A percentile compares a stretch with the other conserved stretches of the same genome.
Evolutionary conservation across 1,140 invertebrate genomes (phyloP).

Genomic region (Bombyx mandarina): DNA sequence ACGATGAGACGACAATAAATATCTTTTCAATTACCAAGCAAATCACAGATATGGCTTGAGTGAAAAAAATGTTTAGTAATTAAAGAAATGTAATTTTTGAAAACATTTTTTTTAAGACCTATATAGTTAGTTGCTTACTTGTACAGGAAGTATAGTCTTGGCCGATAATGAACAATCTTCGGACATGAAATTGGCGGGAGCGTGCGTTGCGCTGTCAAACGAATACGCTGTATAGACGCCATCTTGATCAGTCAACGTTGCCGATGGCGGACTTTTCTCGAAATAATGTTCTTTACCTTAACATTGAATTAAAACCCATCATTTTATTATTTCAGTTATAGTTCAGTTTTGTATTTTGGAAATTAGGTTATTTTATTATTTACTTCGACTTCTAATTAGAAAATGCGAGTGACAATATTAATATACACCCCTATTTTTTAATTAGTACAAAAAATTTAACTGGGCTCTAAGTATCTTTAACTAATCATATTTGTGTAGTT

Average conservation of each 20-base stretch:
- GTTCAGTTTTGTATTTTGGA: too few relatives aligned
- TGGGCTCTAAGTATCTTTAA: too few relatives aligned
- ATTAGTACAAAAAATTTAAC: too few relatives aligned
- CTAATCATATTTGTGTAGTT: too few relatives aligned
- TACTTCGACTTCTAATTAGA: too few relatives aligned
- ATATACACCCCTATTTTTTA: too few relatives aligned
- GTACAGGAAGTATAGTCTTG: slow-evolving; percentile 33
- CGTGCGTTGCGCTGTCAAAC: slow-evolving; percentile 41
- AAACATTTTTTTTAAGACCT: background rate
- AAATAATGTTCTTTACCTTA: slow-evolving; percentile 42
- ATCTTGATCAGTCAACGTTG: slow-evolving; percentile 21
- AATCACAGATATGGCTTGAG: background rate
- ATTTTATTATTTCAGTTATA: background rate
- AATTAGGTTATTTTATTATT: too few relatives aligned
- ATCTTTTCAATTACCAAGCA: background rate
- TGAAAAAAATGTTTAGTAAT: background rate
- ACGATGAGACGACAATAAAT: too few relatives aligned
- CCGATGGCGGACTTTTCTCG: slow-evolving; percentile 24
- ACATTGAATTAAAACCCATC: background rate
- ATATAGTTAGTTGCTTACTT: slow-evolving; percentile 20
- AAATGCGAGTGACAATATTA: too few relatives aligned
- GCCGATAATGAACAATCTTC: slow-evolving; percentile 22
- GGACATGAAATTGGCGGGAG: slow-evolving; percentile 47
- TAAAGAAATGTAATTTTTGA: background rate
- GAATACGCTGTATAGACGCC: slow-evolving; percentile 27